These are phyloP conservation scores for Irena cyanogastra DNA, from an alignment of 2,113 vertebrate species.

Conservation along the genomic window DNA sequence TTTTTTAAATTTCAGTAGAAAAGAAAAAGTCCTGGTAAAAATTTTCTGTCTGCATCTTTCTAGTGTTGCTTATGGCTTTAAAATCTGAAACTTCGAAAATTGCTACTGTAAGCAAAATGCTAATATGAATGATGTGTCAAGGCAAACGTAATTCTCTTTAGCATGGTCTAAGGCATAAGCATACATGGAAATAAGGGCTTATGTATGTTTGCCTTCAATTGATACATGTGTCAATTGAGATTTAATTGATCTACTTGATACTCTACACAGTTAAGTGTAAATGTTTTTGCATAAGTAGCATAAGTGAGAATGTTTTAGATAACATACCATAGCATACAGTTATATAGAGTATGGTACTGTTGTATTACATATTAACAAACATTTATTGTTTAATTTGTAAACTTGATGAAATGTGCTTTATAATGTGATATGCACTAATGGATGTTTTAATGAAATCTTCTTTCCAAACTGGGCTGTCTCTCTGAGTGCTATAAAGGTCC, in stretches of 20 bases:
- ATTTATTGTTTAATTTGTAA: not conserved
- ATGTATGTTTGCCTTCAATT: not conserved
- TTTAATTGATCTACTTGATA: not conserved
- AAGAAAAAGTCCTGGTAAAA: not conserved
- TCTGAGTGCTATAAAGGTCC: not conserved
- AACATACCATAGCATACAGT: not conserved
- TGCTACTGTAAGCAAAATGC: conserved; percentile 22
- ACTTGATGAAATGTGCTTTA: not conserved
- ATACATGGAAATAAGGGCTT: not conserved
- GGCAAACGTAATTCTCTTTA: conserved; percentile 41
- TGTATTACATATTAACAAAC: not conserved
- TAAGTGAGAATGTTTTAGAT: not conserved
- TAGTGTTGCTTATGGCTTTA: not conserved
- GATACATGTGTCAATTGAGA: not conserved
- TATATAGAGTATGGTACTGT: not conserved
- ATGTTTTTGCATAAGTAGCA: not conserved
- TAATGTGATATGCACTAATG: conserved; percentile 17
- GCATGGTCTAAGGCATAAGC: conserved; percentile 28
- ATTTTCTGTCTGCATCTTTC: not conserved
- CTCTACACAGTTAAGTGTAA: not conserved
- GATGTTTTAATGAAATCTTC: conserved; percentile 26
- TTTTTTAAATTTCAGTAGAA: not conserved
- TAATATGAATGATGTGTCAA: not conserved
- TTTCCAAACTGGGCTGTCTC: not conserved
- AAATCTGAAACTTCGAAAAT: conserved; percentile 52